Conservation (phyloP, 2,113 vertebrate genomes). For the Anser cygnoides region DNA sequence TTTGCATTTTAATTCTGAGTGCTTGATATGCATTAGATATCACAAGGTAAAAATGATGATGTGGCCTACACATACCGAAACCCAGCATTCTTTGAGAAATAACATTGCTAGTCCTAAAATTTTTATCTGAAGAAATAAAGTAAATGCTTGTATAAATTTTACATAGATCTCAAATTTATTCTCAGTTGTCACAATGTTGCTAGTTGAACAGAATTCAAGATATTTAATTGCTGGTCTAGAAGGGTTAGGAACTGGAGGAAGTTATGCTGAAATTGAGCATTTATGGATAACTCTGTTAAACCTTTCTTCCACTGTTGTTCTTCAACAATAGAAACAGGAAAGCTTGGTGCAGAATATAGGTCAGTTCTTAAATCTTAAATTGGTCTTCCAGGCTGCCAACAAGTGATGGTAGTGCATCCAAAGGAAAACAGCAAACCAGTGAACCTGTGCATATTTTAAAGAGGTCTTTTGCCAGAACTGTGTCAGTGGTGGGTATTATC, state of each 20-base stretch:
- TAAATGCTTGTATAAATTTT: not conserved
- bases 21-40: not conserved
- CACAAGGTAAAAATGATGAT: not conserved
- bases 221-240: not conserved
- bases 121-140: not conserved
- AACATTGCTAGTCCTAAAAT: not conserved
- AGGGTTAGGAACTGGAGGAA: not conserved
- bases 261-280: not conserved
- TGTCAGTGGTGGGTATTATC: conserved; percentile 87
- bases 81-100: not conserved
- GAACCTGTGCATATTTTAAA: conserved; percentile 98
- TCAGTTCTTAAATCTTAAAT: not conserved
- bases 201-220: not conserved
- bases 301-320: not conserved
- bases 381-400: conserved; percentile 88
- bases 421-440: conserved; percentile 96
- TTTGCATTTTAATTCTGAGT: not conserved
- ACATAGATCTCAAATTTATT: not conserved
- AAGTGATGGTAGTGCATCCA: conserved; percentile 93
- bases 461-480: conserved; percentile 95
- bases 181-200: not conserved
- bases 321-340: not conserved
- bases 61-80: not conserved
- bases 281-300: not conserved
- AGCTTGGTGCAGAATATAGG: not conserved